A percentile compares a stretch with the other conserved stretches of the same genome.
phyloP scores from a whole-genome alignment of 2,113 vertebrate species.

The Sapayoa aenigma region DNA sequence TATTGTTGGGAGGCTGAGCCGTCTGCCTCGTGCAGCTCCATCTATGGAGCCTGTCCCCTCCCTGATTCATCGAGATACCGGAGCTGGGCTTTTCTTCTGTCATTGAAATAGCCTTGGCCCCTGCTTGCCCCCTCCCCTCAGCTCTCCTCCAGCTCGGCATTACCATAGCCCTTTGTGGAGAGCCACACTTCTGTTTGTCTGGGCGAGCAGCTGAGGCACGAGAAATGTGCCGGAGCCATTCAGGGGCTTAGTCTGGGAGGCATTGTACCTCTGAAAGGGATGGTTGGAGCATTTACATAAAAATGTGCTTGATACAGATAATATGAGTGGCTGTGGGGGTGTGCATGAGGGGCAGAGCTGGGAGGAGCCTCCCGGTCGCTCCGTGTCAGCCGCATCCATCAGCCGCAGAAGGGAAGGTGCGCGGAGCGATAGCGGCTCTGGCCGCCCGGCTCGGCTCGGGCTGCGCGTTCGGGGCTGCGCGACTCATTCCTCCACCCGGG shows the following conservation, averaged over 20 bases:
- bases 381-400: background rate
- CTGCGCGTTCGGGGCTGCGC: background rate
- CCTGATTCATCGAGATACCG: background rate
- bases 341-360: background rate
- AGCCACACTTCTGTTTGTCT: slow-evolving; percentile 63
- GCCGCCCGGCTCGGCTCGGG: fast-evolving
- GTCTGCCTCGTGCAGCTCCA: background rate
- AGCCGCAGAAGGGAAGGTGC: slow-evolving; percentile 30
- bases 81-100: slow-evolving; percentile 1
- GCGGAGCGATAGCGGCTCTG: background rate
- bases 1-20: background rate
- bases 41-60: background rate
- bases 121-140: background rate
- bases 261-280: slow-evolving; percentile 65
- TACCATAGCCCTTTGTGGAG: slow-evolving; percentile 54
- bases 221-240: slow-evolving; percentile 49
- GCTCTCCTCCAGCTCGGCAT: background rate
- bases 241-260: slow-evolving; percentile 26
- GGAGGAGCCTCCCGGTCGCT: background rate
- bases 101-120: slow-evolving; percentile 21
- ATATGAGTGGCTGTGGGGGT: slow-evolving; percentile 18
- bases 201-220: slow-evolving; percentile 64
- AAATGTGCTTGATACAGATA: slow-evolving; percentile 67
- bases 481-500: background rate
- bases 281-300: slow-evolving; percentile 59